Conservation (phyloP, 2,797 vertebrate species). For the Chanos chanos region DNA sequence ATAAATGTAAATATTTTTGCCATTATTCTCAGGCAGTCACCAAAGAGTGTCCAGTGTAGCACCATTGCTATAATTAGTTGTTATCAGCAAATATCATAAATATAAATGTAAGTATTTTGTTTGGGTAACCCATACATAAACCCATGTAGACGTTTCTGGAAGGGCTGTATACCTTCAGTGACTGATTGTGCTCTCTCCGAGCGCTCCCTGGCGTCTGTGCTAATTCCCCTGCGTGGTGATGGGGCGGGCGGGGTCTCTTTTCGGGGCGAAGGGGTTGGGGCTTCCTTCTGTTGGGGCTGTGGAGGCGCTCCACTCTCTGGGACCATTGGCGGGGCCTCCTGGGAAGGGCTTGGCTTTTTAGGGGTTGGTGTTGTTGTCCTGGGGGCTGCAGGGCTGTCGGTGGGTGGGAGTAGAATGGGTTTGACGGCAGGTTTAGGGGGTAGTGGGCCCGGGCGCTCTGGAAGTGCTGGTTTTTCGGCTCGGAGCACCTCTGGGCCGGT, state of each 20-base stretch:
- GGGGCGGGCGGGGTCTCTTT: slow-evolving; percentile 53
- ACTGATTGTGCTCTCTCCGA: slow-evolving; percentile 67
- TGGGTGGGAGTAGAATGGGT: slow-evolving; percentile 52
- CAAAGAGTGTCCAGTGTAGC: no score
- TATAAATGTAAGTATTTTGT: no score
- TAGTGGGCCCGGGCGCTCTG: slow-evolving; percentile 59
- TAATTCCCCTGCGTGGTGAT: slow-evolving; percentile 55
- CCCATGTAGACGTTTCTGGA: slow-evolving; percentile 5
- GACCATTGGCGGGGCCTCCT: slow-evolving; percentile 19
- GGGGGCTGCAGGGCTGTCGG: slow-evolving; percentile 44
- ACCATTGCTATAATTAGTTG: no score
- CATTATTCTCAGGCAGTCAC: no score
- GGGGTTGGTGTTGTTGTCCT: slow-evolving; percentile 27
- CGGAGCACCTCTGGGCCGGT: slow-evolving; percentile 57
- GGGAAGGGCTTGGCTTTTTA: slow-evolving; percentile 41
- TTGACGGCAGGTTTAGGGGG: slow-evolving; percentile 64
- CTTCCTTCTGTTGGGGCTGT: slow-evolving; percentile 28
- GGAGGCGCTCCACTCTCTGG: not conserved
- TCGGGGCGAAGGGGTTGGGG: slow-evolving; percentile 44
- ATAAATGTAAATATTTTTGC: no score
- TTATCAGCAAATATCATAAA: no score
- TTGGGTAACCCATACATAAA: no score
- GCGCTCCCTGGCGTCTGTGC: slow-evolving; percentile 49
- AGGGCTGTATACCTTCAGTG: slow-evolving; percentile 62
- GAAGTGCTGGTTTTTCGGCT: slow-evolving; percentile 61